Evolutionary conservation across 2,797 vertebrate genomes (phyloP).

Genomic region (Pitangus sulphuratus): DNA sequence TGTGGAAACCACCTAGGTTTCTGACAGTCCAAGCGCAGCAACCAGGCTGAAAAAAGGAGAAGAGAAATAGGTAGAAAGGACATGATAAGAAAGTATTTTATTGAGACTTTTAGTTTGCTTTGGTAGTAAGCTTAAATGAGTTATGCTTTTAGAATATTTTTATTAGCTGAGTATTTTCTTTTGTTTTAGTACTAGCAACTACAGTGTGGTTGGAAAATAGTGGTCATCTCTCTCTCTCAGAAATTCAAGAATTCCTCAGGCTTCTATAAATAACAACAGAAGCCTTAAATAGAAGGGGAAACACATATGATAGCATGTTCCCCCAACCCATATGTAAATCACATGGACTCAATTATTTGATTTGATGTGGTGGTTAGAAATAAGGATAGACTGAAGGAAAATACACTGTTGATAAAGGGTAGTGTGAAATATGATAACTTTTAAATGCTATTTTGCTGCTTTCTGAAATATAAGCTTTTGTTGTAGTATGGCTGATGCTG

Average conservation of each 20-base stretch:
- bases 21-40: background rate
- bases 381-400: background rate
- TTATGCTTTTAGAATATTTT: background rate
- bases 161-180: background rate
- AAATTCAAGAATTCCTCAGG: constrained; percentile 19
- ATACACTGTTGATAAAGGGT: background rate
- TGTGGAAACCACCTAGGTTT: constrained; percentile 29
- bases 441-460: background rate
- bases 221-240: background rate
- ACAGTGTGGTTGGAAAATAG: constrained; percentile 1
- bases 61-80: background rate
- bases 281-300: constrained; percentile 35
- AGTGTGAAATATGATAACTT: background rate
- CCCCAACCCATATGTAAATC: background rate
- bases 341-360: background rate
- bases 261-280: constrained; percentile 25
- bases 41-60: background rate
- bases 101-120: background rate
- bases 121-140: background rate
- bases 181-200: background rate
- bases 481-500: background rate
- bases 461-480: background rate
- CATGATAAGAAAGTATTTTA: background rate
- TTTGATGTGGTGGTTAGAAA: background rate
- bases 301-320: background rate